Conservation (phyloP, 2,797 vertebrate species). For the Pangasius mekongensis region DNA sequence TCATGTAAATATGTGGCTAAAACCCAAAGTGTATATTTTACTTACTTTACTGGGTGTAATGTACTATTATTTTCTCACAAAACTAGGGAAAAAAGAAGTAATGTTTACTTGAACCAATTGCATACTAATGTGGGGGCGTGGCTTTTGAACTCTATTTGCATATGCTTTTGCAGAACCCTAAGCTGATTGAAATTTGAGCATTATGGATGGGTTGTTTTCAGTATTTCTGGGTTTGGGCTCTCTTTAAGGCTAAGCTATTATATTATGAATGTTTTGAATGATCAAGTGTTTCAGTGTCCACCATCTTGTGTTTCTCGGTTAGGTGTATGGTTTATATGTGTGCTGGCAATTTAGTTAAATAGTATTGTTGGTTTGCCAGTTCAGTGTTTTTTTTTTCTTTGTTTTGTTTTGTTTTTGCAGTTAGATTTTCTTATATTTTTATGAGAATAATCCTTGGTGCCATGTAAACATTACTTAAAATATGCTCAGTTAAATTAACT, state of each 20-base stretch:
- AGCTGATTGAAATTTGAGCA: neutral
- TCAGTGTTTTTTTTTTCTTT: neutral
- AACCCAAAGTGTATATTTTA: neutral
- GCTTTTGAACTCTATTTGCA: neutral
- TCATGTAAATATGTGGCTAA: neutral
- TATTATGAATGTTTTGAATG: neutral
- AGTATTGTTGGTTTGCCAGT: neutral
- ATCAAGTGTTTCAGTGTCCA: neutral
- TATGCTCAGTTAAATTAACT: neutral
- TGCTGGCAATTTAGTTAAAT: neutral
- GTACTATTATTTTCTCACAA: no score
- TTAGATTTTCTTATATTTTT: neutral
- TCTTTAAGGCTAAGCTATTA: neutral
- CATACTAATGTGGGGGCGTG: neutral
- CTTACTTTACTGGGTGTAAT: no score
- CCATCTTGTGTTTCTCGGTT: neutral
- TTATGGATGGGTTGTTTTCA: neutral
- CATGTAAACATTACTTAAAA: neutral
- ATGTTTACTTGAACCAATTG: no score
- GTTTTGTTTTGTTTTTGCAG: no score
- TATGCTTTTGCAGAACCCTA: neutral
- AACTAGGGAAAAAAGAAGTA: no score
- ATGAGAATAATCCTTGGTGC: neutral
- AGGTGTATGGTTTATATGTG: neutral
- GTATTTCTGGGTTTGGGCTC: neutral